Conservation (phyloP, 2,113 vertebrate species). For the Tetrax tetrax region DNA sequence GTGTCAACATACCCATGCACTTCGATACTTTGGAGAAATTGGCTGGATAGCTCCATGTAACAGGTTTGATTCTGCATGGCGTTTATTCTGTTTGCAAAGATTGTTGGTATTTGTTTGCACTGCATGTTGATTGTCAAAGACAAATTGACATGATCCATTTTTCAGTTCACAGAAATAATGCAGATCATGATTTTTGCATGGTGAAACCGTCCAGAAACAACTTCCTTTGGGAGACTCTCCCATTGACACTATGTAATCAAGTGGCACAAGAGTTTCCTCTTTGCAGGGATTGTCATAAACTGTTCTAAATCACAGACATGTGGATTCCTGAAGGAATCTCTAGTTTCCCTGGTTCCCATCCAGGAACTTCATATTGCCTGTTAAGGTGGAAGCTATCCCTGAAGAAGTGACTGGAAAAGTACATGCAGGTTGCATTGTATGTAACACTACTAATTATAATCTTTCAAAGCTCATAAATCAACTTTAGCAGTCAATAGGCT, state of each 20-base stretch:
- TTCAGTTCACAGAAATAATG: background rate
- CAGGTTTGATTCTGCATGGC: background rate
- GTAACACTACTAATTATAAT: background rate
- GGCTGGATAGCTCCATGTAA: background rate
- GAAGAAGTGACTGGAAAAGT: background rate
- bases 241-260: fast-evolving
- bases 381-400: background rate
- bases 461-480: background rate
- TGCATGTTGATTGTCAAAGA: background rate
- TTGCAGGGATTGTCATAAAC: background rate
- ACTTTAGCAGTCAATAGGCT: background rate
- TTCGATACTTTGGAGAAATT: background rate
- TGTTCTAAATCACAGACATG: background rate
- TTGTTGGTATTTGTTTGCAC: background rate
- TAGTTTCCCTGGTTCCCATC: background rate
- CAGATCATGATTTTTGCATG: background rate
- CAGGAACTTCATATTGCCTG: background rate
- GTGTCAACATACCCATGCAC: background rate
- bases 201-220: background rate
- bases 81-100: background rate
- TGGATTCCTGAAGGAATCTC: background rate
- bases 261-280: background rate
- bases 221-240: background rate
- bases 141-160: fast-evolving
- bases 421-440: background rate